A percentile compares a stretch with the other conserved stretches of the same genome.
Conservation (phyloP, 1,140 invertebrate species). For the Lepidurus packardi region DNA sequence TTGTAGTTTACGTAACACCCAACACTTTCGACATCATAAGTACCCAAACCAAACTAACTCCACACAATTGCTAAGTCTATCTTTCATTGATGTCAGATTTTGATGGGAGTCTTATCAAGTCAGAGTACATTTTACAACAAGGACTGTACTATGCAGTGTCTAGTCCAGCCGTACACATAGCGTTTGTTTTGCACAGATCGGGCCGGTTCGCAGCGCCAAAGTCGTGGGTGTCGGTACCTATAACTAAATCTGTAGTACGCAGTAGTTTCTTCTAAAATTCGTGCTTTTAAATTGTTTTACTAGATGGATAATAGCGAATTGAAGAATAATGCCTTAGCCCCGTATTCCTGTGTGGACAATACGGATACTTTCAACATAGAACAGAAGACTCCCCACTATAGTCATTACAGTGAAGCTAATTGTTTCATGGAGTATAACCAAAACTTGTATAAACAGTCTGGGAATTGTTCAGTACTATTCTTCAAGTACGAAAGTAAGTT, state of each 20-base stretch:
- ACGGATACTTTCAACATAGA: not conserved
- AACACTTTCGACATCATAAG: not conserved
- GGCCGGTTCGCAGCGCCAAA: slow-evolving; percentile 9
- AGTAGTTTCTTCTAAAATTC: not conserved
- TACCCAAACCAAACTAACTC: too few relatives aligned
- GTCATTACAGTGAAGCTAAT: not conserved
- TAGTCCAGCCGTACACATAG: not conserved
- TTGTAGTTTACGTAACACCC: slow-evolving; percentile 4
- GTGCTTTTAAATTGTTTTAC: not conserved
- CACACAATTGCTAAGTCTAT: not conserved
- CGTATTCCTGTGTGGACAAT: not conserved
- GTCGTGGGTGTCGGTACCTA: not conserved
- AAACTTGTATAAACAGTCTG: too few relatives aligned
- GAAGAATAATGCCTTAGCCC: not conserved
- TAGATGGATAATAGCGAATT: not conserved
- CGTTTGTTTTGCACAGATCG: not conserved
- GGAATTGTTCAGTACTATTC: too few relatives aligned
- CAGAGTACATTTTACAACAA: not conserved
- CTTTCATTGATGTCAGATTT: not conserved
- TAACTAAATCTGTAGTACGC: not conserved
- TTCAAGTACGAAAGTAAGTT: too few relatives aligned
- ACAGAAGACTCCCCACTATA: not conserved
- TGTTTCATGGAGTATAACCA: not conserved
- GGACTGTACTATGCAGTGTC: slow-evolving; percentile 30
- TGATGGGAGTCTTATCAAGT: slow-evolving; percentile 24